Evolutionary conservation across 2,797 vertebrate species (phyloP).

Genomic region (Onychomys arenicola): DNA sequence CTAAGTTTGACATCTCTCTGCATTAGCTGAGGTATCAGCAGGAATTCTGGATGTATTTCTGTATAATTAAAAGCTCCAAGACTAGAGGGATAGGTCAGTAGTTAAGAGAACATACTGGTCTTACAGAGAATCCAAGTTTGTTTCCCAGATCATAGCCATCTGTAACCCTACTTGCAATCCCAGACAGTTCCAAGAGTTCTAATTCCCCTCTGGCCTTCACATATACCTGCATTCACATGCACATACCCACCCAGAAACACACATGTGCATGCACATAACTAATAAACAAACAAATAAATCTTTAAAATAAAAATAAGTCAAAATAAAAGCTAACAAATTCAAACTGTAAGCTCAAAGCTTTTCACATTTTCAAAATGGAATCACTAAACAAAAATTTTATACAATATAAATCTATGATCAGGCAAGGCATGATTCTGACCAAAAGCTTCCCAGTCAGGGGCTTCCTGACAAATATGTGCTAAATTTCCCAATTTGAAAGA

Average conservation of each 20-base stretch:
- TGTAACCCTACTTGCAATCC: background rate
- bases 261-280: background rate
- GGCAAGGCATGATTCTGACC: background rate
- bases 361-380: constrained; percentile 31
- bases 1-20: background rate
- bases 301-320: background rate
- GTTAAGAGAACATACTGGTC: background rate
- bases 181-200: background rate
- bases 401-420: background rate
- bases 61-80: background rate
- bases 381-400: constrained; percentile 16
- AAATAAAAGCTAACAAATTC: constrained; percentile 7
- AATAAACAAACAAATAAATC: background rate
- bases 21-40: background rate
- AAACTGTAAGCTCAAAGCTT: background rate
- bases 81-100: background rate
- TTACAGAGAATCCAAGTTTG: background rate
- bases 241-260: background rate
- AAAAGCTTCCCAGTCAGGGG: background rate
- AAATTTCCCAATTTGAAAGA: background rate
- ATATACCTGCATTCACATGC: background rate
- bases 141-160: background rate
- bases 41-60: background rate
- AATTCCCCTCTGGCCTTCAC: background rate
- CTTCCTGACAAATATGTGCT: background rate